Evolutionary conservation across 2,113 vertebrate species (phyloP).

Genomic region (Ammodytes dubius): DNA sequence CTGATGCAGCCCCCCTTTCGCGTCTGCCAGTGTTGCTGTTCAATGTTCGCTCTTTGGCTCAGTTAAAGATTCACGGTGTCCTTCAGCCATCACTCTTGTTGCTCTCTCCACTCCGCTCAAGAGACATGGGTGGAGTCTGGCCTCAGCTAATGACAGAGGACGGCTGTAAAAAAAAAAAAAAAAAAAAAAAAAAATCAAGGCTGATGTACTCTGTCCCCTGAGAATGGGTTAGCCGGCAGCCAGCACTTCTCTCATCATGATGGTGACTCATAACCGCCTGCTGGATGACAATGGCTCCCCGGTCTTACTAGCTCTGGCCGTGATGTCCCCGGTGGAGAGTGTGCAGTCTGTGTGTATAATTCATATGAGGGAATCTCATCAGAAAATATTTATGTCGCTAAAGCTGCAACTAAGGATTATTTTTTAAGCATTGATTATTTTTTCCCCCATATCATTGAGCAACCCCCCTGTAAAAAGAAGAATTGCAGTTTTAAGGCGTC

Average conservation of each 20-base stretch:
- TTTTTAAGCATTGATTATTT: not conserved
- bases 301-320: not conserved
- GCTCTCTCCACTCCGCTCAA: conserved; percentile 20
- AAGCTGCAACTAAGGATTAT: not conserved
- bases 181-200: not conserved
- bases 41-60: conserved; percentile 45
- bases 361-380: not conserved
- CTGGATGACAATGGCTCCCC: conserved; percentile 13
- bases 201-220: conserved; percentile 35
- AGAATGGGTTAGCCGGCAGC: conserved; percentile 20
- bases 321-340: conserved; percentile 22
- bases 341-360: not conserved
- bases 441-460: not conserved
- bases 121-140: conserved; percentile 27
- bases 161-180: conserved; percentile 19
- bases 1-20: conserved; percentile 14
- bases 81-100: conserved; percentile 39
- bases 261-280: conserved; percentile 53
- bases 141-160: conserved; percentile 24
- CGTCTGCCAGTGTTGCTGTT: conserved; percentile 12
- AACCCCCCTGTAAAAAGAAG: too few species aligned
- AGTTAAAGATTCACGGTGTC: conserved; percentile 55
- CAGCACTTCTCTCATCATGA: conserved; percentile 38
- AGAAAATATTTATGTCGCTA: not conserved
- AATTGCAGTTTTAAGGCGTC: too few species aligned